phyloP scores from a whole-genome alignment of 2,888 invertebrate genomes.

The Scaptomyza cyrtandrae region DNA sequence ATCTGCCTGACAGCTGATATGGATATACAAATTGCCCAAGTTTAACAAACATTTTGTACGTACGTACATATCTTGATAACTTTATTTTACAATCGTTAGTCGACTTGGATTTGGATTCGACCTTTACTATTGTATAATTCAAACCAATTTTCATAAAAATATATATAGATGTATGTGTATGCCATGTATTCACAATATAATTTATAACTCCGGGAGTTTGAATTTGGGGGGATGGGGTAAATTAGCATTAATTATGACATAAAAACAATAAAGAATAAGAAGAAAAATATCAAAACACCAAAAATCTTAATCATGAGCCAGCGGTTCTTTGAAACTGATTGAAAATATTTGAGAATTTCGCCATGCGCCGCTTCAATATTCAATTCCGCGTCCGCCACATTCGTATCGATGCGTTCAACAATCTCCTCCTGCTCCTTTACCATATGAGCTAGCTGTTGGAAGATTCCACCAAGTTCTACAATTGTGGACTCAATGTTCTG shows the following conservation, averaged over 20 bases:
- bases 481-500: conserved; percentile 99
- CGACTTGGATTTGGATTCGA: conserved; percentile 13
- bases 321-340: conserved; percentile 97
- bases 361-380: conserved; percentile 99
- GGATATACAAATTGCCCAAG: conserved; percentile 12
- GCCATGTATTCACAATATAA: conserved; percentile 61
- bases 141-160: conserved; percentile 51
- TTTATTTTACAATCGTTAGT: conserved; percentile 64
- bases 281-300: conserved; percentile 98
- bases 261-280: conserved; percentile 99
- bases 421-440: conserved; percentile 94
- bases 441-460: conserved; percentile 97
- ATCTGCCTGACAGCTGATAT: conserved; percentile 30
- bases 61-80: conserved; percentile 50
- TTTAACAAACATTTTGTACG: conserved; percentile 11
- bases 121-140: conserved; percentile 39
- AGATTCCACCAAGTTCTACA: conserved; percentile 99
- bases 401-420: conserved; percentile 98
- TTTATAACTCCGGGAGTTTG: conserved; percentile 41
- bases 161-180: conserved; percentile 38
- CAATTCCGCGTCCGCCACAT: conserved; percentile 96
- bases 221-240: conserved; percentile 14
- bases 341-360: conserved; percentile 99
- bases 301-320: conserved; percentile 99
- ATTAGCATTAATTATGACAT: conserved; percentile 90